Base-by-base conservation (phyloP, 2,113 vertebrate species). In the Sapayoa aenigma region DNA sequence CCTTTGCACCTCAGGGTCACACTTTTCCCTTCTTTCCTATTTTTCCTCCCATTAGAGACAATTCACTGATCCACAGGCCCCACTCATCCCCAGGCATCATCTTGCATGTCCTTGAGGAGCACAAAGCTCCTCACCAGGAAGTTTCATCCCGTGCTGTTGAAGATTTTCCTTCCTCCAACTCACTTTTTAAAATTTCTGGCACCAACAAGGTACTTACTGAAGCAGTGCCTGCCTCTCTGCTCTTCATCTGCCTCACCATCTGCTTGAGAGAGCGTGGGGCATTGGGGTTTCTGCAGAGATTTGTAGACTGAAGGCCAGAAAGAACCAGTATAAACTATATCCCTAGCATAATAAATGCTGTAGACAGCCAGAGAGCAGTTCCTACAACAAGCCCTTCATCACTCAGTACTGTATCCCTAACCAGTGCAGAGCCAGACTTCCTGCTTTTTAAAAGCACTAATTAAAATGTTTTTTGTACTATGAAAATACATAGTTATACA, bases 231-330 rank as follows among this genome's bases (percentile, higher is more conserved):
- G 80, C 63, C 69, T 95, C 79, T 81, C 85, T 84, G 82, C 47
- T 96, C 59, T 71, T 96, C 94, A 75, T 91, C 95, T 95, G 91
- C 90, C 78, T 72, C 49, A n/a, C 93, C 91, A 87, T 91, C 93
- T 97, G 93, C 72, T 87, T 25, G 55, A 37, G 87, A 82, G 9
- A 47, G 33, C 0, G 0, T 2, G 2, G 87, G 59, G 50, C 84
- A 93, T 52, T 18, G 41, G n/a, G 19, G 22, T 23, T 91, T 92
- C 92, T 77, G 87, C 50, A 77, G 82, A 63, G 87, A 90, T 55
- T 39, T 93, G 55, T 46, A 90, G 91, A 74, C 72, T 25, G 55
- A 80, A 83, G 82, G 75, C 71, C 75, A 73, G 82, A 83, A 91
- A 75, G 63, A 74, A 50, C 47, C 72, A 93, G 42, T 27, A 7